Evolutionary conservation across 2,888 invertebrate species (phyloP).

Genomic region (Oconnorella tubifera): DNA sequence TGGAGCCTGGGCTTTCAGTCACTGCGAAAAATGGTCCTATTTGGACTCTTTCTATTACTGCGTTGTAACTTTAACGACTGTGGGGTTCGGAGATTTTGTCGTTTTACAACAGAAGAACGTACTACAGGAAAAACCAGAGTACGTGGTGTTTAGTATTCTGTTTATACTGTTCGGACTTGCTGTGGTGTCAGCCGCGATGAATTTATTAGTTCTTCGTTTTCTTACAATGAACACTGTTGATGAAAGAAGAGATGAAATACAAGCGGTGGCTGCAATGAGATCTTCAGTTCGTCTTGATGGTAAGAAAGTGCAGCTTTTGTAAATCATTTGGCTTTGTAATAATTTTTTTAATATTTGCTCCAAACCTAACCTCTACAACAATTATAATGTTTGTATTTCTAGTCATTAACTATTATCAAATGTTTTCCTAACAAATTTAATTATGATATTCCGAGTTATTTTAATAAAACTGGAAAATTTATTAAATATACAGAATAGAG

Average conservation of each 20-base stretch:
- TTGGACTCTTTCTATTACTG: slow-evolving; percentile 88
- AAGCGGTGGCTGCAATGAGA: slow-evolving; percentile 86
- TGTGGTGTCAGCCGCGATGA: slow-evolving; percentile 96
- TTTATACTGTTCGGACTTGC: slow-evolving; percentile 97
- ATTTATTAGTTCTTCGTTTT: slow-evolving; percentile 89
- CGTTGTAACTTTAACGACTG: slow-evolving; percentile 96
- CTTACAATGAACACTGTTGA: slow-evolving; percentile 97
- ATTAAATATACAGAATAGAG: too few relatives aligned
- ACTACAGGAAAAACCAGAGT: slow-evolving; percentile 70
- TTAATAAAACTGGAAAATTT: too few relatives aligned
- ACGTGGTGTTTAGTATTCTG: slow-evolving; percentile 91
- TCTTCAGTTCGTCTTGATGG: slow-evolving; percentile 92
- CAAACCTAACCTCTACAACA: too few relatives aligned
- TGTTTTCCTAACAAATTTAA: too few relatives aligned
- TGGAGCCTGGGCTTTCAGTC: slow-evolving; percentile 89
- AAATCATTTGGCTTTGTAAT: too few relatives aligned
- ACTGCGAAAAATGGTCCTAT: slow-evolving; percentile 94
- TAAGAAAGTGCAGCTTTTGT: too few relatives aligned
- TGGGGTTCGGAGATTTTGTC: slow-evolving; percentile 90
- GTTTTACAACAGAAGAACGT: slow-evolving; percentile 84
- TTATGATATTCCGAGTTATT: too few relatives aligned
- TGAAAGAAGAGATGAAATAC: slow-evolving; percentile 89
- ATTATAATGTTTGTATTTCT: too few relatives aligned
- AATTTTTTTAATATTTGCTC: too few relatives aligned
- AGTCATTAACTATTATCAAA: too few relatives aligned